Evolutionary conservation across 2,113 vertebrate species (phyloP).

Genomic region (Oncorhynchus masou): DNA sequence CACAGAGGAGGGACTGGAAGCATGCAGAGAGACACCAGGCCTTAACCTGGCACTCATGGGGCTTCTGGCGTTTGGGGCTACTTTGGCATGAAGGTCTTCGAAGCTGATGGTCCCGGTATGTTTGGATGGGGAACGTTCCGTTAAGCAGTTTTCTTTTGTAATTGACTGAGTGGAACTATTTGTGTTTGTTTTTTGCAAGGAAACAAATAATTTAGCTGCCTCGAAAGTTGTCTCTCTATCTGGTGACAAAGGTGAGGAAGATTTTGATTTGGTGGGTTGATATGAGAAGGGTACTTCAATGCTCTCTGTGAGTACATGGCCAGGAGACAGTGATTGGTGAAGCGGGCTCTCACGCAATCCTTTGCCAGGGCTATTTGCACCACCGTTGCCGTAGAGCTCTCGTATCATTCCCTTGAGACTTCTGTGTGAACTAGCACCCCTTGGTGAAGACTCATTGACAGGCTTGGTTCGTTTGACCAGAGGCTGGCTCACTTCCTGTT

Average conservation of each 20-base stretch:
- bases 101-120: constrained; percentile 55
- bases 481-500: not conserved
- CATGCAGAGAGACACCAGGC: constrained; percentile 65
- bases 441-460: constrained; percentile 19
- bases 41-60: constrained; percentile 36
- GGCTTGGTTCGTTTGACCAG: not conserved
- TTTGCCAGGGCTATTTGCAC: constrained; percentile 39
- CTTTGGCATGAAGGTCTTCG: constrained; percentile 62
- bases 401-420: constrained; percentile 54
- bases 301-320: constrained; percentile 49
- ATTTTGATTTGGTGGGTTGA: constrained; percentile 46
- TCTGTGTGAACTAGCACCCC: constrained; percentile 60
- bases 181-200: not conserved
- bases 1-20: constrained; percentile 62
- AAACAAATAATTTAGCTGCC: not conserved
- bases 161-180: not conserved
- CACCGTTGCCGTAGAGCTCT: constrained; percentile 37
- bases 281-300: constrained; percentile 47
- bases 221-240: not conserved
- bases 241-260: constrained; percentile 22
- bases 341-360: constrained; percentile 39
- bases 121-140: constrained; percentile 17
- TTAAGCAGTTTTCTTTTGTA: constrained; percentile 2
- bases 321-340: constrained; percentile 47
- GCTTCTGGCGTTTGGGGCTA: constrained; percentile 58